These are phyloP conservation scores for Scolopax mira DNA, from an alignment of 2,113 vertebrate species.

Conservation along the genomic window DNA sequence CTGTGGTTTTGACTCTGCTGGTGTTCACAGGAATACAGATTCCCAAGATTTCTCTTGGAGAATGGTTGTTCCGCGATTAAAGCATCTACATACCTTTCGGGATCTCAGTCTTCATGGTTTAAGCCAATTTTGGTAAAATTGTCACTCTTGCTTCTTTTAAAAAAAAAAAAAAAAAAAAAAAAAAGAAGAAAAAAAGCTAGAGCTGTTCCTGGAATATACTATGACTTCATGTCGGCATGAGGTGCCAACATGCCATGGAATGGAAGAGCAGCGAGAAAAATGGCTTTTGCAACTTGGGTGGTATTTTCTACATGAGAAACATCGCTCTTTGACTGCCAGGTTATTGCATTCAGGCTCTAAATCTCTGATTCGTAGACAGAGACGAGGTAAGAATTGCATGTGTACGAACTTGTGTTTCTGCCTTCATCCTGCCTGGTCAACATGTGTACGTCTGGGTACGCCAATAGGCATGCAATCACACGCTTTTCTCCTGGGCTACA, in stretches of 20 bases:
- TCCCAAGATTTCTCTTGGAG: slow-evolving; percentile 26
- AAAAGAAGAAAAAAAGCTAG: neutral
- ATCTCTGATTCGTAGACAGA: neutral
- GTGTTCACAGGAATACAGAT: slow-evolving; percentile 23
- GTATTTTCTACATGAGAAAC: slow-evolving; percentile 43
- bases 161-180: neutral
- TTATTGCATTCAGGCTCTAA: neutral
- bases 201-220: slow-evolving; percentile 45
- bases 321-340: neutral
- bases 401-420: neutral
- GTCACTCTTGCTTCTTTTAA: neutral
- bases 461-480: neutral
- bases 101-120: neutral
- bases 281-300: slow-evolving; percentile 41
- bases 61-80: neutral
- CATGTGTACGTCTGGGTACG: neutral
- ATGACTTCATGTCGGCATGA: slow-evolving; percentile 36
- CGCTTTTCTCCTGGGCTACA: neutral
- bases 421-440: neutral
- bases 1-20: slow-evolving; percentile 59
- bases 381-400: neutral
- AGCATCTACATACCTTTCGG: slow-evolving; percentile 7
- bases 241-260: slow-evolving; percentile 31
- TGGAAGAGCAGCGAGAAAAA: slow-evolving; percentile 30
- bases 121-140: slow-evolving; percentile 36